Percentiles rank a stretch among this genome's conserved stretches.
Conservation (phyloP, 1,140 invertebrate species). For the Schmidtea mediterranea region DNA sequence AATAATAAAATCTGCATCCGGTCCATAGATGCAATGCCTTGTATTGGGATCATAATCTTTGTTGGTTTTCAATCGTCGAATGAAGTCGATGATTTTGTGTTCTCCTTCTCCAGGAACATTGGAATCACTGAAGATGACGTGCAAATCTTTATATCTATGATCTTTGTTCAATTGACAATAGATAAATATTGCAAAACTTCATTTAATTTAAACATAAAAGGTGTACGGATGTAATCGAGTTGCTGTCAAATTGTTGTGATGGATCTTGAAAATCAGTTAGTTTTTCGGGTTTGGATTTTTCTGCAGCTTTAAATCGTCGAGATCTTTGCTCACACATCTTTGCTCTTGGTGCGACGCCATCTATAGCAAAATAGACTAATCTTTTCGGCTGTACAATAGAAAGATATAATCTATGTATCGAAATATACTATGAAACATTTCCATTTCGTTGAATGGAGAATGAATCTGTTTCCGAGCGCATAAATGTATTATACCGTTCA, state of each 20-base stretch:
- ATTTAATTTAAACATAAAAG: conserved; percentile 81
- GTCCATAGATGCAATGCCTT: conserved; percentile 81
- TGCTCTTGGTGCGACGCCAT: conserved; percentile 83
- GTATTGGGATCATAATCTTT: conserved; percentile 91
- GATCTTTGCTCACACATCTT: conserved; percentile 99
- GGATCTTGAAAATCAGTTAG: too few relatives aligned
- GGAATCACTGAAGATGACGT: conserved; percentile 65
- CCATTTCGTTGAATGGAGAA: conserved; percentile 88
- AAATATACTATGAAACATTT: conserved; percentile 99
- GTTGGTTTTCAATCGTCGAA: conserved; percentile 69
- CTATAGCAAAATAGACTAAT: conserved; percentile 93
- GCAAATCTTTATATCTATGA: conserved; percentile 72
- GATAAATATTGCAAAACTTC: conserved; percentile 81
- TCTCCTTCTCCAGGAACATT: conserved; percentile 56
- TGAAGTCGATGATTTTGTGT: conserved; percentile 98
- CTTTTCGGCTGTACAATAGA: conserved; percentile 73
- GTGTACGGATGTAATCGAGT: conserved; percentile 91
- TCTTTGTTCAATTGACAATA: conserved; percentile 74
- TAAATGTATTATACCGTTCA: conserved; percentile 99
- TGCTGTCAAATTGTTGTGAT: conserved; percentile 50
- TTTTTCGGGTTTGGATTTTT: too few relatives aligned
- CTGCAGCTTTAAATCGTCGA: conserved; percentile 77
- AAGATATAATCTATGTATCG: conserved; percentile 91
- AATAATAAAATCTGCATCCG: conserved; percentile 96
- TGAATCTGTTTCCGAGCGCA: too few relatives aligned